Conservation (phyloP, 1,140 invertebrate species). For the Anagrus nilaparvatae region DNA sequence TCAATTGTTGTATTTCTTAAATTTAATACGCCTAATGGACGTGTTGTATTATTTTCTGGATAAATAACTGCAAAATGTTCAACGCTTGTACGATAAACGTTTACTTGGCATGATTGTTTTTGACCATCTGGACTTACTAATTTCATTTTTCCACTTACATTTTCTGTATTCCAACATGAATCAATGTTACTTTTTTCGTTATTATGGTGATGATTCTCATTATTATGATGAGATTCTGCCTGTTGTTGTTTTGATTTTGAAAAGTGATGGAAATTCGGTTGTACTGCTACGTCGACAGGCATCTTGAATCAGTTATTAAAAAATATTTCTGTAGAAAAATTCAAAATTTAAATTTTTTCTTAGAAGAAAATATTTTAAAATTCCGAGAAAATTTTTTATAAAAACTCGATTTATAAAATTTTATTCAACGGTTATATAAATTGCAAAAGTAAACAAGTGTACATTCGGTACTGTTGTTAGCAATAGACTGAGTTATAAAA, state of each 20-base stretch:
- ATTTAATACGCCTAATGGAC: conserved; percentile 52
- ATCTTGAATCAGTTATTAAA: too few species aligned
- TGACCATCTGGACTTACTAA: conserved; percentile 47
- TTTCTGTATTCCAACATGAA: conserved; percentile 48
- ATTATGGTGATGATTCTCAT: conserved; percentile 27
- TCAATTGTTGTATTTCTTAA: conserved; percentile 49
- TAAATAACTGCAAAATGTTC: conserved; percentile 60
- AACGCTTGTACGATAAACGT: conserved; percentile 53
- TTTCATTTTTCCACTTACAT: conserved; percentile 52
- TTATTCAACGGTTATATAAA: too few species aligned
- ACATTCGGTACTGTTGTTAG: too few species aligned
- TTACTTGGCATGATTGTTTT: conserved; percentile 50
- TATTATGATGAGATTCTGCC: conserved; percentile 25
- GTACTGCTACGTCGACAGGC: conserved; percentile 40
- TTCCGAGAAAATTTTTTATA: too few species aligned
- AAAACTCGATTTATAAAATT: too few species aligned
- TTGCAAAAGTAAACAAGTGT: too few species aligned
- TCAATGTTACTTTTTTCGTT: conserved; percentile 29
- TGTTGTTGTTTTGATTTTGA: conserved; percentile 21
- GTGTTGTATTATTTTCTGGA: conserved; percentile 53
- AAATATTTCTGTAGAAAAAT: too few species aligned
- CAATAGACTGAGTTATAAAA: too few species aligned
- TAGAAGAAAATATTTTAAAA: too few species aligned
- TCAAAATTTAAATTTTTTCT: too few species aligned
- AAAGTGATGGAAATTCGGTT: conserved; percentile 29